Percentiles rank a stretch among this genome's conserved stretches.
Evolutionary conservation across 2,888 invertebrate genomes (phyloP).

Genomic region (Polydesmus complanatus): DNA sequence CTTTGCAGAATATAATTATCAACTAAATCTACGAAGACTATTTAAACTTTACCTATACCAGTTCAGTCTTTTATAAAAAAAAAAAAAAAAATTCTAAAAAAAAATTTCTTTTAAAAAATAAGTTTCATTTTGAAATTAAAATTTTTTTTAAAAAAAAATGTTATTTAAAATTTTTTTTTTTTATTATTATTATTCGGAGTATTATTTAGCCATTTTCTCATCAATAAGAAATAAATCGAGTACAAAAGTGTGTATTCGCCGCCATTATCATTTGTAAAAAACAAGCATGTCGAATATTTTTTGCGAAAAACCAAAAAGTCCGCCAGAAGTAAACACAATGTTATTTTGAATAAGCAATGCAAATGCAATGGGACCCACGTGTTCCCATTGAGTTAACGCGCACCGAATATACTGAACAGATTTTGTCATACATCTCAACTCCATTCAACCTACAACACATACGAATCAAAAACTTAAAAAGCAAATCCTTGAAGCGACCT

Average conservation of each 20-base stretch:
- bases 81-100: background rate
- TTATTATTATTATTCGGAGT: no score
- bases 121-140: background rate
- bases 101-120: background rate
- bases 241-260: no score
- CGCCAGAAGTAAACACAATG: background rate
- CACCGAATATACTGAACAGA: background rate
- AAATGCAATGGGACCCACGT: background rate
- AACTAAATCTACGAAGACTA: no score
- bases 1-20: no score
- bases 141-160: no score
- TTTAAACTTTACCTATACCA: no score
- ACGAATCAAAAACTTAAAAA: background rate
- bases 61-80: no score
- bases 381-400: background rate
- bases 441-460: background rate
- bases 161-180: no score
- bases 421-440: background rate
- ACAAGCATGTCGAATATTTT: background rate
- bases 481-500: slow-evolving; percentile 12
- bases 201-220: background rate
- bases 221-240: background rate
- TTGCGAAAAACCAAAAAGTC: no score
- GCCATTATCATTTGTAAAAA: background rate
- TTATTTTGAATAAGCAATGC: background rate